These are phyloP conservation scores for Acleris cristana DNA, from an alignment of 2,888 invertebrate species.

Conservation along the genomic window DNA sequence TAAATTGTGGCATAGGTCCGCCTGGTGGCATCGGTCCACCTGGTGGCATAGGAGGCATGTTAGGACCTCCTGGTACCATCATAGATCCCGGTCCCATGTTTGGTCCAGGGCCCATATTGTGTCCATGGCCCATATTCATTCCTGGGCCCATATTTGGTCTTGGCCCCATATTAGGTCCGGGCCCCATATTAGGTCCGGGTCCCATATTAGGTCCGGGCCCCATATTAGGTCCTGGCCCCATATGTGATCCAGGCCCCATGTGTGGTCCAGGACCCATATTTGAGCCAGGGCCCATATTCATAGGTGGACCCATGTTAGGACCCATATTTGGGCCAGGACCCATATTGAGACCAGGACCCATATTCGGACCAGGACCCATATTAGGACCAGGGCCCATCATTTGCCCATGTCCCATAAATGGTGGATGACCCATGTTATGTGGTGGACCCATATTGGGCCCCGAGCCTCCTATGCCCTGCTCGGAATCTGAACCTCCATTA, in stretches of 20 bases:
- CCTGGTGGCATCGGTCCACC: constrained; percentile 29
- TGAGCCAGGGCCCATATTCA: constrained; percentile 37
- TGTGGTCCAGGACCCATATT: constrained; percentile 44
- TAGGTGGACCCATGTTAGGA: constrained; percentile 42
- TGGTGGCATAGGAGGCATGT: constrained; percentile 42
- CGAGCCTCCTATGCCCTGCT: constrained; percentile 41
- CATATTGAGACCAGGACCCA: constrained; percentile 36
- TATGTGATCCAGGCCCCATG: constrained; percentile 28
- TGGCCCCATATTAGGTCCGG: constrained; percentile 38
- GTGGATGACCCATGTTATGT: constrained; percentile 41
- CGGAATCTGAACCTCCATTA: constrained; percentile 57
- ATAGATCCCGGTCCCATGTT: constrained; percentile 38
- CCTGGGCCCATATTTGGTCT: constrained; percentile 31
- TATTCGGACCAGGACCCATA: constrained; percentile 38
- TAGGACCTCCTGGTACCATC: constrained; percentile 36
- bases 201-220: constrained; percentile 38
- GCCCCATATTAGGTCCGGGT: constrained; percentile 42
- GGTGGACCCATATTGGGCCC: constrained; percentile 37
- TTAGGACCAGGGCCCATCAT: constrained; percentile 36
- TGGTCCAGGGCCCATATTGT: constrained; percentile 42
- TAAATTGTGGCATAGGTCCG: constrained; percentile 56
- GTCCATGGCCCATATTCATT: constrained; percentile 45
- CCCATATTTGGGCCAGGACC: constrained; percentile 30
- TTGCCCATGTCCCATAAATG: constrained; percentile 40
- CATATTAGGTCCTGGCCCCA: constrained; percentile 38